Conservation (phyloP, 2,888 invertebrate species). For the Quadriops clusia region DNA sequence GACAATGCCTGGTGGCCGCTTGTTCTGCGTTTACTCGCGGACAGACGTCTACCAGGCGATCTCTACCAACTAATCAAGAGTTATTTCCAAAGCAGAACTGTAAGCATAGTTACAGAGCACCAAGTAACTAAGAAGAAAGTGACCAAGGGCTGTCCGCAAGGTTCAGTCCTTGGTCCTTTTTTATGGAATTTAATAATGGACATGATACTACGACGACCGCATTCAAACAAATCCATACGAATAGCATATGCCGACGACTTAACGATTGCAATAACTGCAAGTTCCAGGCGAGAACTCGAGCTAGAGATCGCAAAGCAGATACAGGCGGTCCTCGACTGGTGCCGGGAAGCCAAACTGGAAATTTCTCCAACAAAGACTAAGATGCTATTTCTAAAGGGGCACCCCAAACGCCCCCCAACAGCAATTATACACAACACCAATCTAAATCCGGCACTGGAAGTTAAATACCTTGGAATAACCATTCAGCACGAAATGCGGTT, state of each 20-base stretch:
- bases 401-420: slow-evolving; percentile 9
- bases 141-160: slow-evolving; percentile 11
- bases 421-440: slow-evolving; percentile 5
- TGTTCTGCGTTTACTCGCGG: slow-evolving; percentile 11
- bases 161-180: slow-evolving; percentile 10
- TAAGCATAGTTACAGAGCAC: slow-evolving; percentile 3
- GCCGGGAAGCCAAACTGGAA: slow-evolving; percentile 8
- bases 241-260: slow-evolving; percentile 14
- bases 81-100: slow-evolving; percentile 7
- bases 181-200: slow-evolving; percentile 11
- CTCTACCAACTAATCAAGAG: slow-evolving; percentile 2
- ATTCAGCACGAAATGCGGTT: slow-evolving; percentile 9
- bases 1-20: slow-evolving; percentile 24
- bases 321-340: not conserved
- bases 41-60: slow-evolving; percentile 13
- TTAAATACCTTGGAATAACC: slow-evolving; percentile 9
- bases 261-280: not conserved
- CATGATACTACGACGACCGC: slow-evolving; percentile 2
- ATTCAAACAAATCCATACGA: no score
- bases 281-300: slow-evolving; percentile 1
- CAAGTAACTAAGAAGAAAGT: slow-evolving; percentile 1
- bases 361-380: slow-evolving; percentile 8
- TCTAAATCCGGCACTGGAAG: slow-evolving; percentile 7
- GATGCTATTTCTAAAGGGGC: slow-evolving; percentile 9
- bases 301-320: not conserved